Conservation (phyloP, 2,888 invertebrate genomes). For the Stenodema calcarata region DNA sequence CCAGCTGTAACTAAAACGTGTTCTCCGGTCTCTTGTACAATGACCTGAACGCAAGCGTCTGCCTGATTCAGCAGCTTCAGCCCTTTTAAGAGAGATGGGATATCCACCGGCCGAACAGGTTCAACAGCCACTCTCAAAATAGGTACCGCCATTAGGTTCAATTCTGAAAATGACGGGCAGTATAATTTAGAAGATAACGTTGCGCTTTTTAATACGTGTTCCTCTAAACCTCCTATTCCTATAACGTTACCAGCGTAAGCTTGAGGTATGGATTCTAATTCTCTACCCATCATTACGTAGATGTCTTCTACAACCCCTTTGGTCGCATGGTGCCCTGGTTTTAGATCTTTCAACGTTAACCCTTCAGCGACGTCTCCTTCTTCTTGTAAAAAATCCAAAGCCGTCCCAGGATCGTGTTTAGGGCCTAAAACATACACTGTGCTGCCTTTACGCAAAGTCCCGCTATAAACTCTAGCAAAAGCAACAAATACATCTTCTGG, state of each 20-base stretch:
- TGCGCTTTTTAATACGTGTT: constrained; percentile 85
- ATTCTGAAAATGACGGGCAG: constrained; percentile 87
- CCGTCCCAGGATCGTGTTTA: constrained; percentile 80
- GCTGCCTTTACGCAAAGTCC: constrained; percentile 77
- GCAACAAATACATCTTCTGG: constrained; percentile 78
- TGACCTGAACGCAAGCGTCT: constrained; percentile 85
- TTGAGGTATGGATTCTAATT: constrained; percentile 78
- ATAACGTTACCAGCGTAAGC: constrained; percentile 88
- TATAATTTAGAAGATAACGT: constrained; percentile 82
- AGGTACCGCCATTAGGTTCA: constrained; percentile 78
- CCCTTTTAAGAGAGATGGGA: constrained; percentile 69
- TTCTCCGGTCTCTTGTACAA: constrained; percentile 93
- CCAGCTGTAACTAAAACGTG: constrained; percentile 94
- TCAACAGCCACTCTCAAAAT: constrained; percentile 94
- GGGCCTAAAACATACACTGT: constrained; percentile 84
- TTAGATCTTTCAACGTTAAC: constrained; percentile 68
- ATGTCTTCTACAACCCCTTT: constrained; percentile 73
- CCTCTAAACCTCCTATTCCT: constrained; percentile 86
- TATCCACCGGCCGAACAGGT: constrained; percentile 79
- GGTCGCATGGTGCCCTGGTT: constrained; percentile 71
- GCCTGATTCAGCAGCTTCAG: constrained; percentile 89
- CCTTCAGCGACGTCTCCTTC: constrained; percentile 58
- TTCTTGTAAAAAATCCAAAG: constrained; percentile 61
- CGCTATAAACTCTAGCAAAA: constrained; percentile 92
- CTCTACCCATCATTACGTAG: constrained; percentile 92